Conservation (phyloP, 2,888 invertebrate species). For the Catocala fraxini region DNA sequence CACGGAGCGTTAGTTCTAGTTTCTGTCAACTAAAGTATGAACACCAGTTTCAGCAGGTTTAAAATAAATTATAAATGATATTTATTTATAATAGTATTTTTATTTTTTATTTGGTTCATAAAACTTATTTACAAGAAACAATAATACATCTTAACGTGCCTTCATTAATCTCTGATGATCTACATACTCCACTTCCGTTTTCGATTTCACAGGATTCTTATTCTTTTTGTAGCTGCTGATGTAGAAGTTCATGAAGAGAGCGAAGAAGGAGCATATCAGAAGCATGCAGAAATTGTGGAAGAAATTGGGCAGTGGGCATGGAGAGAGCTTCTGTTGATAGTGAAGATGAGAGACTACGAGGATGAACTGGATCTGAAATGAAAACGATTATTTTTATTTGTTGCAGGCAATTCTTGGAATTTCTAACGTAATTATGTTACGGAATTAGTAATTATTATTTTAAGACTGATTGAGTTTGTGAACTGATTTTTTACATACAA, state of each 20-base stretch:
- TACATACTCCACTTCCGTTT: conserved; percentile 17
- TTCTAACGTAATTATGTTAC: too few relatives aligned
- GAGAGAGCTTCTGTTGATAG: conserved; percentile 76
- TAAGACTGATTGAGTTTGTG: too few relatives aligned
- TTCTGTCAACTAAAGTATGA: too few relatives aligned
- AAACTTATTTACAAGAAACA: background rate
- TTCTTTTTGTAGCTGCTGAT: conserved; percentile 66
- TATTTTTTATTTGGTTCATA: too few relatives aligned
- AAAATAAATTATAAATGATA: too few relatives aligned
- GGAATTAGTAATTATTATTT: too few relatives aligned
- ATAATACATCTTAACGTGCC: conserved; percentile 17
- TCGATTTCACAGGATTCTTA: conserved; percentile 41
- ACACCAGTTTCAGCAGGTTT: too few relatives aligned
- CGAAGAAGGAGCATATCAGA: conserved; percentile 88
- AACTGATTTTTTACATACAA: too few relatives aligned
- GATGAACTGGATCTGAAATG: conserved; percentile 77
- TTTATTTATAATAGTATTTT: too few relatives aligned
- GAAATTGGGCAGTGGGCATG: conserved; percentile 79
- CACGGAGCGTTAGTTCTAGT: too few relatives aligned
- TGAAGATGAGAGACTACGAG: conserved; percentile 73
- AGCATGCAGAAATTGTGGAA: conserved; percentile 87
- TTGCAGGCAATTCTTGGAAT: too few relatives aligned
- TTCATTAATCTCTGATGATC: conserved; percentile 38
- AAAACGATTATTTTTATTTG: background rate
- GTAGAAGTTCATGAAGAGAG: conserved; percentile 90